Percentiles rank a stretch among this genome's conserved stretches.
phyloP scores from a whole-genome alignment of 2,888 invertebrate species.

The Eudemis profundana region DNA sequence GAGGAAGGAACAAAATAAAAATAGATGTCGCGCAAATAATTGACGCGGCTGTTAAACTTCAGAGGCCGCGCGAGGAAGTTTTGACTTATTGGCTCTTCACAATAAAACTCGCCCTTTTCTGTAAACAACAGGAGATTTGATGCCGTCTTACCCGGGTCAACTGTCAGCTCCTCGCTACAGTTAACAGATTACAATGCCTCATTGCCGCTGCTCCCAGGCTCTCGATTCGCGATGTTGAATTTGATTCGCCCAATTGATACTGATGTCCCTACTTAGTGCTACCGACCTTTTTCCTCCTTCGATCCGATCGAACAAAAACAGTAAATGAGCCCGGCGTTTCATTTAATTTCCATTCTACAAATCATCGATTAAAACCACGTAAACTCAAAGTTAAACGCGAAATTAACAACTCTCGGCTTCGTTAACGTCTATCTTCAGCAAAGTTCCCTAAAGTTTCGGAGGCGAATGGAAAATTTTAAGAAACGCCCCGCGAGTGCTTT shows the following conservation, averaged over 20 bases:
- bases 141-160: conserved; percentile 45
- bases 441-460: conserved; percentile 58
- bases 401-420: conserved; percentile 69
- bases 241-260: conserved; percentile 34
- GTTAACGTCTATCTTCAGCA: conserved; percentile 70
- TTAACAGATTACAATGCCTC: conserved; percentile 42
- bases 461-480: conserved; percentile 54
- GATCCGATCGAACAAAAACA: conserved; percentile 22
- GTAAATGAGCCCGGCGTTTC: conserved; percentile 32
- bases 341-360: conserved; percentile 50
- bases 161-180: conserved; percentile 38
- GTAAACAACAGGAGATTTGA: conserved; percentile 53
- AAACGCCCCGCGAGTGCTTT: conserved; percentile 53
- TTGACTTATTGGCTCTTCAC: conserved; percentile 55
- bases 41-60: conserved; percentile 58
- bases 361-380: conserved; percentile 62
- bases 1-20: conserved; percentile 56
- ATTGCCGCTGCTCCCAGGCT: conserved; percentile 23
- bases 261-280: conserved; percentile 30
- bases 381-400: conserved; percentile 63
- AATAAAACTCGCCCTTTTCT: conserved; percentile 48
- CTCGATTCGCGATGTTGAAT: conserved; percentile 12
- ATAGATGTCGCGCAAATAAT: conserved; percentile 63
- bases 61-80: conserved; percentile 52
- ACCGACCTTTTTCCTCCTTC: conserved; percentile 21